Evolutionary conservation across 2,113 vertebrate genomes (phyloP).

Genomic region (Oncorhynchus nerka): DNA sequence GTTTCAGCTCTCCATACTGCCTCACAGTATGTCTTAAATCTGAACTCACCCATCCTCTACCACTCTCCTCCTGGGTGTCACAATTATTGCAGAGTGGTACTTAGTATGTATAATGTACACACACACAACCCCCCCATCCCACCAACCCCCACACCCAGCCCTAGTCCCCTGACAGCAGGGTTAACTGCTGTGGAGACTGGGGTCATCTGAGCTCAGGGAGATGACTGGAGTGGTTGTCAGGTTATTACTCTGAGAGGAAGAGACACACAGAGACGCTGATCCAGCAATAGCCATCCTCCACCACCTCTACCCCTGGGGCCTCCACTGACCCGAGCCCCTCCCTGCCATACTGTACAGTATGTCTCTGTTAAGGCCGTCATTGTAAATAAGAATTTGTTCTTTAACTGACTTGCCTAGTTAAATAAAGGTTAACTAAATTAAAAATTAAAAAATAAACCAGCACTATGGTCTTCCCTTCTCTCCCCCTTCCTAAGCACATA

Average conservation of each 20-base stretch:
- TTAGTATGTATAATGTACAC: no score
- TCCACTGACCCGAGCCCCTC: constrained; percentile 7
- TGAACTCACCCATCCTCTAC: background rate
- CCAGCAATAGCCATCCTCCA: background rate
- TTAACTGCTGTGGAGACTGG: background rate
- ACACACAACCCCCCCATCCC: background rate
- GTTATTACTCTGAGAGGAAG: background rate
- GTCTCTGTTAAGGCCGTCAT: no score
- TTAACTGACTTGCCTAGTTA: no score
- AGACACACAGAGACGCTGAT: background rate
- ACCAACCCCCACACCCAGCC: background rate
- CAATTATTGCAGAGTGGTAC: background rate
- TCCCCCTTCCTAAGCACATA: no score
- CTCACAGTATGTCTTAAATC: background rate
- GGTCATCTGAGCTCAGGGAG: background rate
- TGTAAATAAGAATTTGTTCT: no score
- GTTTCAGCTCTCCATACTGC: no score
- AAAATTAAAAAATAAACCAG: no score
- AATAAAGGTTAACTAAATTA: no score
- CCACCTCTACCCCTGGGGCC: background rate
- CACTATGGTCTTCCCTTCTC: no score
- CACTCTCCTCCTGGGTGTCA: constrained; percentile 11
- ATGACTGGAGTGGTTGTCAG: no score
- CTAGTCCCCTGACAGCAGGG: background rate
- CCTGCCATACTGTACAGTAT: background rate